phyloP scores from a whole-genome alignment of 2,888 invertebrate genomes.

The Lasioglossum pauxillum region DNA sequence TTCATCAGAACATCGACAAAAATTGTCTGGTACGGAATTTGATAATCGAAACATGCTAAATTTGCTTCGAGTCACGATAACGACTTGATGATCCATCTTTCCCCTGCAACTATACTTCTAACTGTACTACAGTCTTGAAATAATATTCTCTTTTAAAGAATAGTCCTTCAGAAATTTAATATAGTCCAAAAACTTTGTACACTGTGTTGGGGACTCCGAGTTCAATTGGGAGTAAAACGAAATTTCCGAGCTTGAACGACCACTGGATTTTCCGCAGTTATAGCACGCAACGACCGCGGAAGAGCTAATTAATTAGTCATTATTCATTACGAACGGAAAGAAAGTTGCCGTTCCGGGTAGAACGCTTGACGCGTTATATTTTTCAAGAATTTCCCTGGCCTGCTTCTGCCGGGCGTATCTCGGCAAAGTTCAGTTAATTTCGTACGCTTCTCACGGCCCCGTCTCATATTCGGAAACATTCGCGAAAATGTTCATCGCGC shows the following conservation, averaged over 20 bases:
- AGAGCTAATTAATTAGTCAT: background rate
- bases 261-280: background rate
- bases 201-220: too few species aligned
- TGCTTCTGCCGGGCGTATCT: conserved; percentile 12
- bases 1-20: too few species aligned
- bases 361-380: conserved; percentile 8
- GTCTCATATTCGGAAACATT: conserved; percentile 53
- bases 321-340: background rate
- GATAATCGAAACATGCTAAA: too few species aligned
- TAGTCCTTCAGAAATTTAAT: too few species aligned
- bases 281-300: background rate
- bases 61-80: too few species aligned
- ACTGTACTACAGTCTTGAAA: too few species aligned
- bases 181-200: too few species aligned
- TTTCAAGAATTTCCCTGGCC: conserved; percentile 42
- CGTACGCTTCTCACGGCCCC: conserved; percentile 30
- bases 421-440: conserved; percentile 44
- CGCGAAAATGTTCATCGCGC: conserved; percentile 42
- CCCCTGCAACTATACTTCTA: too few species aligned
- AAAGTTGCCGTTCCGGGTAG: background rate
- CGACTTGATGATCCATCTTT: too few species aligned
- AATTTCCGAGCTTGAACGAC: background rate
- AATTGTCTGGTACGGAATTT: too few species aligned
- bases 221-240: background rate
- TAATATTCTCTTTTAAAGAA: too few species aligned